Percentiles rank a stretch among this genome's conserved stretches.
Evolutionary conservation across 1,140 invertebrate species (phyloP).

Genomic region (Drosophila nigrodunni): DNA sequence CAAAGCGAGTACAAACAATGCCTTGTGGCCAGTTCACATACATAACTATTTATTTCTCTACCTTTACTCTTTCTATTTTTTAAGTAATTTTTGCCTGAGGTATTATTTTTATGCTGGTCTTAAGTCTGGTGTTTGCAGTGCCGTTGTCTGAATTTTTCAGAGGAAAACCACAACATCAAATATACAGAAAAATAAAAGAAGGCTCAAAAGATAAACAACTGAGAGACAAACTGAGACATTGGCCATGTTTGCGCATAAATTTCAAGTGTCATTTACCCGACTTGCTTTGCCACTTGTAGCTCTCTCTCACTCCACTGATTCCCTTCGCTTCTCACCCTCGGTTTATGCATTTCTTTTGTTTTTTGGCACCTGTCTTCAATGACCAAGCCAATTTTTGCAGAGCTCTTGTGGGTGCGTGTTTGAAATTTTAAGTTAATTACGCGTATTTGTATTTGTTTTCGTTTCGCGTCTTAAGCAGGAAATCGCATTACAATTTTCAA

Average conservation of each 20-base stretch:
- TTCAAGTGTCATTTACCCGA: constrained; percentile 81
- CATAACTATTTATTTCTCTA: constrained; percentile 35
- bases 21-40: constrained; percentile 57
- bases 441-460: constrained; percentile 51
- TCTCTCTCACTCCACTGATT: constrained; percentile 2
- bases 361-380: constrained; percentile 70
- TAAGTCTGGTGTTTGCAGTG: constrained; percentile 41
- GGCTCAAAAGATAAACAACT: constrained; percentile 34
- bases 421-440: constrained; percentile 81
- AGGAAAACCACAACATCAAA: constrained; percentile 19
- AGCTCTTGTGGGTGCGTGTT: constrained; percentile 57
- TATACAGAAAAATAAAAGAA: constrained; percentile 17
- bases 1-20: constrained; percentile 51
- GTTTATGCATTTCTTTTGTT: constrained; percentile 28
- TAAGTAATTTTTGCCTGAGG: constrained; percentile 55
- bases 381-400: constrained; percentile 73
- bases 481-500: constrained; percentile 62
- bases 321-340: constrained; percentile 6
- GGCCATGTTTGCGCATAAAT: constrained; percentile 78
- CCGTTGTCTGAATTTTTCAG: constrained; percentile 64
- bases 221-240: constrained; percentile 58
- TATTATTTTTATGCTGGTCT: constrained; percentile 68
- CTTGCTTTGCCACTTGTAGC: constrained; percentile 58
- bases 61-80: constrained; percentile 11
- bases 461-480: constrained; percentile 62